These are phyloP conservation scores for Heterodera schachtii DNA, from an alignment of 1,140 invertebrate genomes.

Conservation along the genomic window DNA sequence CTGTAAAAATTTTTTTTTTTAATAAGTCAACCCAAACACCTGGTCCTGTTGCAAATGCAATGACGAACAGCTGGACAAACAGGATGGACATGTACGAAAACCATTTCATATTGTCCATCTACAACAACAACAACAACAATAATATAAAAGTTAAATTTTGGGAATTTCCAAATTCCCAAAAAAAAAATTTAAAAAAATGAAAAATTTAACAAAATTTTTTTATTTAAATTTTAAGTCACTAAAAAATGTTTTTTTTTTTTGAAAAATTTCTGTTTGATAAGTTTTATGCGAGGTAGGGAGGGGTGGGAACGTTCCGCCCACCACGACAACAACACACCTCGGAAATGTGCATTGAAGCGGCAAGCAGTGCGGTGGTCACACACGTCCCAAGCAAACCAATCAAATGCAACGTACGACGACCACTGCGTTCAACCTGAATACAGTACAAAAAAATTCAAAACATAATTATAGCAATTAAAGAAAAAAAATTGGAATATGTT, in stretches of 20 bases:
- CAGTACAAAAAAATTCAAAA: too few relatives aligned
- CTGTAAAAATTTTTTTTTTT: neutral
- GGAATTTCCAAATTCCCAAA: too few relatives aligned
- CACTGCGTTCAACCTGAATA: conserved; percentile 72
- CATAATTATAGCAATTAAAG: too few relatives aligned
- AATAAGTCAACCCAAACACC: conserved; percentile 31
- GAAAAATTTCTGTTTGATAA: too few relatives aligned
- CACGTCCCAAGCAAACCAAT: conserved; percentile 62
- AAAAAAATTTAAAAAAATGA: too few relatives aligned
- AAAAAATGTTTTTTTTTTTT: too few relatives aligned
- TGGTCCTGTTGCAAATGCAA: conserved; percentile 56
- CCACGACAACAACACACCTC: conserved; percentile 8
- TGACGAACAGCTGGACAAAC: conserved; percentile 65
- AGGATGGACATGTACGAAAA: conserved; percentile 59
- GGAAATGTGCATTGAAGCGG: conserved; percentile 43
- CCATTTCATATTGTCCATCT: conserved; percentile 35
- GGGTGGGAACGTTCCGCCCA: too few relatives aligned
- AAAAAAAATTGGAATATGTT: too few relatives aligned
- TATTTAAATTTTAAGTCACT: too few relatives aligned
- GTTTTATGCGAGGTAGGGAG: too few relatives aligned
- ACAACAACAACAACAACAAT: conserved; percentile 2
- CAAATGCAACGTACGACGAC: conserved; percentile 70
- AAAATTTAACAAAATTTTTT: too few relatives aligned
- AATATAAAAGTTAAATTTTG: too few relatives aligned
- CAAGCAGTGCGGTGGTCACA: conserved; percentile 58